phyloP scores from a whole-genome alignment of 2,888 invertebrate species.

The Conomelus anceps region DNA sequence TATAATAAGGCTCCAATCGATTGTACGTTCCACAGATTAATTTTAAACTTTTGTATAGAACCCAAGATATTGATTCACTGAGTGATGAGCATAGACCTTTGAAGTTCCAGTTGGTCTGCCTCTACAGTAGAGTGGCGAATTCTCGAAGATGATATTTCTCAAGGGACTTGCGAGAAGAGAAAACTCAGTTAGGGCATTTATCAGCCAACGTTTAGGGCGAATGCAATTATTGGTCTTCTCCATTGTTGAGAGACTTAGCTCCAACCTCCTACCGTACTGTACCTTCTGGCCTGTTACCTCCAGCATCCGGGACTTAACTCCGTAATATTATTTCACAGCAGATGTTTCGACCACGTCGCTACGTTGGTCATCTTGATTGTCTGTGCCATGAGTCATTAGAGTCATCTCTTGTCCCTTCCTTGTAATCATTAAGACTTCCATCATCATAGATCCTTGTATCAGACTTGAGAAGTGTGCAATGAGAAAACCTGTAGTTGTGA shows the following conservation, averaged over 20 bases:
- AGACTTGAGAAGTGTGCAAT: neutral
- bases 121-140: neutral
- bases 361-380: neutral
- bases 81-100: neutral
- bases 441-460: neutral
- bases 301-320: neutral
- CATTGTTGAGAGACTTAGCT: neutral
- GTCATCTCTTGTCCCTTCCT: neutral
- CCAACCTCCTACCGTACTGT: neutral
- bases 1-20: too few relatives aligned
- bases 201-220: neutral
- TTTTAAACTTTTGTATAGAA: neutral
- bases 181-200: neutral
- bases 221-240: neutral
- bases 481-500: too few relatives aligned
- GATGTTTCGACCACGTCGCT: neutral
- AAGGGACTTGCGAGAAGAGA: neutral
- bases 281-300: neutral
- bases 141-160: neutral
- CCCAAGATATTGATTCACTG: neutral
- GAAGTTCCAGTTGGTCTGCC: neutral
- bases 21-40: neutral
- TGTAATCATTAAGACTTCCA: neutral
- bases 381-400: neutral
- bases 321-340: neutral